A percentile compares a stretch with the other conserved stretches of the same genome.
phyloP scores from a whole-genome alignment of 23 tunicate species.

The Halocynthia aurantium region DNA sequence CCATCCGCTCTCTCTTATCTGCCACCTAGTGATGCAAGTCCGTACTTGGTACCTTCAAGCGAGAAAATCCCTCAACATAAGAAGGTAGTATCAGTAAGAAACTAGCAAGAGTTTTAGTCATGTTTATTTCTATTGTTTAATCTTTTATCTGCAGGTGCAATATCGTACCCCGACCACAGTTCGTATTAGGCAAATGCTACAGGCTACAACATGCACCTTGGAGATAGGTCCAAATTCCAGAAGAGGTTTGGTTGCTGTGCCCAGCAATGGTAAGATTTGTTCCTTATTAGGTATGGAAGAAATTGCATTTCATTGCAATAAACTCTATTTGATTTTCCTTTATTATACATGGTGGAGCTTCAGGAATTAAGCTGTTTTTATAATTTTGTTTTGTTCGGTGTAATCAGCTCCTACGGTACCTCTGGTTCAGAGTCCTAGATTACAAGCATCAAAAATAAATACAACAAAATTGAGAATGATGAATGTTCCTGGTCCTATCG shows the following conservation, averaged over 20 bases:
- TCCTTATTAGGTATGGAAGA: constrained; percentile 4
- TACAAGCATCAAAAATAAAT: background rate
- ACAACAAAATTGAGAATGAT: constrained; percentile 22
- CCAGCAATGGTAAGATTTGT: constrained; percentile 1
- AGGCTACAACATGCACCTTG: constrained; percentile 83
- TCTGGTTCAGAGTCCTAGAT: constrained; percentile 1
- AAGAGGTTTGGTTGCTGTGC: constrained; percentile 78
- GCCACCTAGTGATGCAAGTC: background rate
- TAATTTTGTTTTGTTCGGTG: background rate
- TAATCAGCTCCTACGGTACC: background rate
- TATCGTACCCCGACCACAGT: constrained; percentile 68
- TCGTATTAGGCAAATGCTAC: constrained; percentile 63
- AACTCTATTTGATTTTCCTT: background rate
- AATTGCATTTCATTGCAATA: background rate
- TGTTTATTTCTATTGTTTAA: no score
- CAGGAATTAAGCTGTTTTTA: background rate
- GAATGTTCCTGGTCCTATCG: constrained; percentile 5
- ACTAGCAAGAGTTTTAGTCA: no score
- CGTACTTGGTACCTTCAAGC: constrained; percentile 7
- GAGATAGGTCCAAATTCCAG: constrained; percentile 88
- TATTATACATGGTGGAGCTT: background rate
- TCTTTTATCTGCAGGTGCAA: constrained; percentile 21
- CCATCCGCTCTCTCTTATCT: constrained; percentile 5
- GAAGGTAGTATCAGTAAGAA: background rate
- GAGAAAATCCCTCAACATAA: constrained; percentile 1